phyloP scores from a whole-genome alignment of 2,888 invertebrate genomes.

The Lithophane socia region DNA sequence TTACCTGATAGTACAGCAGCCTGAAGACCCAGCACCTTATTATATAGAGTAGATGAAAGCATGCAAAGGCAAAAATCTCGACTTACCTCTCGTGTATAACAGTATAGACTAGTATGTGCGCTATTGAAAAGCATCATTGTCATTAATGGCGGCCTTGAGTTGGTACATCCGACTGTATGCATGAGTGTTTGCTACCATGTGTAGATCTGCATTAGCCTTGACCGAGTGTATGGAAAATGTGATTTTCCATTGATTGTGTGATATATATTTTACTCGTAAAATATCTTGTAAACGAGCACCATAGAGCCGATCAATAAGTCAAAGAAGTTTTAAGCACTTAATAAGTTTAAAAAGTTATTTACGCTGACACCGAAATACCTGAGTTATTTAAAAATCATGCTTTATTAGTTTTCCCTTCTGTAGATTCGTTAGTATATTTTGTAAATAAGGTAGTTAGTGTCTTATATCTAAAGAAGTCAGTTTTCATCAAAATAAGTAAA shows the following conservation, averaged over 20 bases:
- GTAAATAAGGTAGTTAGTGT: constrained; percentile 23
- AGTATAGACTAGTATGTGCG: constrained; percentile 80
- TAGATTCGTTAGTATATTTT: constrained; percentile 15
- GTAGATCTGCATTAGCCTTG: constrained; percentile 75
- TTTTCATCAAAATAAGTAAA: constrained; percentile 10
- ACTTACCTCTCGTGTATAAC: constrained; percentile 84
- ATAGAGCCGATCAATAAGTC: constrained; percentile 26
- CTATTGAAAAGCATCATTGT: constrained; percentile 80
- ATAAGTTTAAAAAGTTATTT: constrained; percentile 19
- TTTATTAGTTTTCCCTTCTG: constrained; percentile 44
- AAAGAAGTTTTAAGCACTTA: constrained; percentile 39
- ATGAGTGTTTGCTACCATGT: constrained; percentile 61
- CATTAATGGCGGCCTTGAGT: constrained; percentile 82
- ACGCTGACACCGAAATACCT: constrained; percentile 52
- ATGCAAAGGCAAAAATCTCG: constrained; percentile 78
- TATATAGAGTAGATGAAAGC: constrained; percentile 73
- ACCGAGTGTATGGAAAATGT: constrained; percentile 66
- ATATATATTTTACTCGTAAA: constrained; percentile 24
- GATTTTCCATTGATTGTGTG: constrained; percentile 43
- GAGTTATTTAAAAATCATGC: constrained; percentile 61
- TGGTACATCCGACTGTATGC: constrained; percentile 76
- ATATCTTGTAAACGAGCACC: constrained; percentile 13
- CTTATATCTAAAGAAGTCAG: constrained; percentile 8
- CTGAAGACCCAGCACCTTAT: constrained; percentile 84
- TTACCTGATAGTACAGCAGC: constrained; percentile 81